Percentiles rank a stretch among this genome's conserved stretches.
phyloP scores from a whole-genome alignment of 2,113 vertebrate genomes.

The Mirounga angustirostris region DNA sequence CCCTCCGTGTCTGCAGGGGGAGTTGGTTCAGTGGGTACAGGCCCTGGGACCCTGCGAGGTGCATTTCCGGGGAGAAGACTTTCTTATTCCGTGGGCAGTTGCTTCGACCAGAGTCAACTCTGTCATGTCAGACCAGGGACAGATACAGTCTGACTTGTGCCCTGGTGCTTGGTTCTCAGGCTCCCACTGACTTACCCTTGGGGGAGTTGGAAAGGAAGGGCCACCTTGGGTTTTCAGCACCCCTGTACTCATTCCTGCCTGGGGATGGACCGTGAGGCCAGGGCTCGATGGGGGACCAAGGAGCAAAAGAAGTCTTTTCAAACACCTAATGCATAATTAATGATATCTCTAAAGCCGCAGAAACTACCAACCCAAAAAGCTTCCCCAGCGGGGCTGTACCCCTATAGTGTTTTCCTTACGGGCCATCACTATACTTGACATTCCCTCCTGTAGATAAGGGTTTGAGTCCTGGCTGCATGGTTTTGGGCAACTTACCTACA shows the following conservation, averaged over 20 bases:
- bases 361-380: slow-evolving; percentile 32
- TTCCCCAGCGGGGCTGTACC: neutral
- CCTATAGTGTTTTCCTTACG: neutral
- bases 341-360: neutral
- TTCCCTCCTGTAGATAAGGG: neutral
- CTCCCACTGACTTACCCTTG: neutral
- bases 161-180: neutral
- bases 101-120: neutral
- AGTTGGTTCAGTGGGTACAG: neutral
- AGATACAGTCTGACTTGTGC: neutral
- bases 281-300: neutral
- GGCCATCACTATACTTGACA: neutral
- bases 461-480: neutral
- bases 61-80: neutral
- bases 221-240: neutral
- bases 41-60: neutral
- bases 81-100: neutral
- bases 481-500: neutral
- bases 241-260: neutral
- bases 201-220: neutral
- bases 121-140: neutral
- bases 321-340: slow-evolving; percentile 3
- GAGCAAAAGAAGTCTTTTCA: slow-evolving; percentile 9
- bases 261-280: neutral
- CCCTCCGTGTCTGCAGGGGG: neutral